These are phyloP conservation scores for Anthophora plumipes DNA, from an alignment of 2,888 invertebrate species.

Conservation along the genomic window DNA sequence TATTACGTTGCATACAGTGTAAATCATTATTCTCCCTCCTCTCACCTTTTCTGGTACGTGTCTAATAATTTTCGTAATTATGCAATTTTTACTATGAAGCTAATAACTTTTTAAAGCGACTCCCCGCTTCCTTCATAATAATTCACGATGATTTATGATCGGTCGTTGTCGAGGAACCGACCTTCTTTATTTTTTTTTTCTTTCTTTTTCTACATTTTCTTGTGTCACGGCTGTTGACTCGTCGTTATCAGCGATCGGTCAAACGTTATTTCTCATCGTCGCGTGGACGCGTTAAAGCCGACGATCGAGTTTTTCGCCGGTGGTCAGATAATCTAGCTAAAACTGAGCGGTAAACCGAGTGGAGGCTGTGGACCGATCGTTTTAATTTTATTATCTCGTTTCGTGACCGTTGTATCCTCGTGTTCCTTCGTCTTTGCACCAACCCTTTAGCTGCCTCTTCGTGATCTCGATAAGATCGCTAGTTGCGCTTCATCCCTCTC, in stretches of 20 bases:
- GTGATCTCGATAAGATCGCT: conserved; percentile 53
- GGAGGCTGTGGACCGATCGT: conserved; percentile 73
- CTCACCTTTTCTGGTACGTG: too few species aligned
- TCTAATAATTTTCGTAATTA: background rate
- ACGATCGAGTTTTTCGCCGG: conserved; percentile 3
- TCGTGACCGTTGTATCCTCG: conserved; percentile 64
- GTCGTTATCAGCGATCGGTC: background rate
- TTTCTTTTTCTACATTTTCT: background rate
- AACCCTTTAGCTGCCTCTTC: conserved; percentile 16
- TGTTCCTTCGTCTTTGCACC: conserved; percentile 16
- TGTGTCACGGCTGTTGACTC: background rate
- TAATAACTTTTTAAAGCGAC: too few species aligned
- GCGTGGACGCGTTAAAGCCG: background rate
- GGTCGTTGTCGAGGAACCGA: too few species aligned
- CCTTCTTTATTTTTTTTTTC: too few species aligned
- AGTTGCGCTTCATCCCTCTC: conserved; percentile 25
- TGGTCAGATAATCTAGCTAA: conserved; percentile 58
- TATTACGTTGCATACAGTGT: too few species aligned
- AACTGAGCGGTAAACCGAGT: conserved; percentile 58
- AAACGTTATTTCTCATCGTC: background rate
- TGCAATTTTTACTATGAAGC: background rate
- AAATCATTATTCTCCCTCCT: too few species aligned
- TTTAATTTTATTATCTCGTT: conserved; percentile 77
- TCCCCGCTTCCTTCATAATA: background rate
- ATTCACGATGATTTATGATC: background rate